phyloP scores from a whole-genome alignment of 2,113 vertebrate genomes.

The Mugil cephalus region DNA sequence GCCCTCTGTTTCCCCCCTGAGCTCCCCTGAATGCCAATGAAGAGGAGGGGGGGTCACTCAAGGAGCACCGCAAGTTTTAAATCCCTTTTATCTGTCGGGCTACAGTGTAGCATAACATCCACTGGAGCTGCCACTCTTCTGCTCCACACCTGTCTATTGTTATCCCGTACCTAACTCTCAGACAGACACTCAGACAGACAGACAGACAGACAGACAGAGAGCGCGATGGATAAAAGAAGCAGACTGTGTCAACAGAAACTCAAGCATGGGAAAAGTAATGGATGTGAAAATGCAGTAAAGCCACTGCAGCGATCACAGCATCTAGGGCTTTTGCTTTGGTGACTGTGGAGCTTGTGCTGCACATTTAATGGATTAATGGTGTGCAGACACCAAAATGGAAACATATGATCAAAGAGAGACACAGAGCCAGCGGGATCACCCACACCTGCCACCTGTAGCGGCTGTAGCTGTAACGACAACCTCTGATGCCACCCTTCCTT shows the following conservation, averaged over 20 bases:
- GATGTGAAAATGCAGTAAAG: constrained; percentile 16
- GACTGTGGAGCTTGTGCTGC: constrained; percentile 24
- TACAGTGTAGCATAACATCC: constrained; percentile 26
- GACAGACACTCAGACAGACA: constrained; percentile 3
- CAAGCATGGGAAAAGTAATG: constrained; percentile 19
- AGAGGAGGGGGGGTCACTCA: constrained; percentile 24
- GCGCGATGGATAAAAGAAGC: constrained; percentile 2
- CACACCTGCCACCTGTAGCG: constrained; percentile 31
- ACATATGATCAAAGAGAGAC: constrained; percentile 25
- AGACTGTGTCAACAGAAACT: constrained; percentile 20
- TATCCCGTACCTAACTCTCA: constrained; percentile 30
- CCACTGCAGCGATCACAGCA: constrained; percentile 14
- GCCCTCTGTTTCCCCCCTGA: constrained; percentile 64
- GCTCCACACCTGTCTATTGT: constrained; percentile 67
- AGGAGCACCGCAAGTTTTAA: constrained; percentile 36
- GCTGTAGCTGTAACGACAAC: constrained; percentile 7
- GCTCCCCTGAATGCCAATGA: constrained; percentile 59
- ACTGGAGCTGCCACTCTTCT: constrained; percentile 24
- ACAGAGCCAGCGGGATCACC: constrained; percentile 31
- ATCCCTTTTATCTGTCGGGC: constrained; percentile 53
- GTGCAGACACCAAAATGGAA: constrained; percentile 40
- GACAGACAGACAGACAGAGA: too few species aligned
- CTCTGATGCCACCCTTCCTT: not conserved
- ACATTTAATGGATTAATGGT: constrained; percentile 44
- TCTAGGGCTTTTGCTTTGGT: constrained; percentile 39